Conservation (phyloP, 2,888 invertebrate species). For the Lochmaea capreae region DNA sequence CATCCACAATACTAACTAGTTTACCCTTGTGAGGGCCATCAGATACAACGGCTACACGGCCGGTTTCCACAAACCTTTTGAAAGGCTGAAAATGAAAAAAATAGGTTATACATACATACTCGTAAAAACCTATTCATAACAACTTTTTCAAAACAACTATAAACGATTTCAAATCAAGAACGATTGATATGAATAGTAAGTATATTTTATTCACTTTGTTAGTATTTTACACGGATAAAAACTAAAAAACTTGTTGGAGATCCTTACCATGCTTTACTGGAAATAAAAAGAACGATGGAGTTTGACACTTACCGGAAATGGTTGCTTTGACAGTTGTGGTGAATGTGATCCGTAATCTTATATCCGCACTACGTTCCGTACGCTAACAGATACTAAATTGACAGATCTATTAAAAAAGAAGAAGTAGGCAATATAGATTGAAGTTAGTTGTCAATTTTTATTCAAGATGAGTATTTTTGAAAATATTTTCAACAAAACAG, state of each 20-base stretch:
- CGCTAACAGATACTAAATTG: neutral
- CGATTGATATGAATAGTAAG: neutral
- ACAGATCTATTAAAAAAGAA: neutral
- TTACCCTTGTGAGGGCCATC: constrained; percentile 93
- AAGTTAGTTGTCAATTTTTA: too few species aligned
- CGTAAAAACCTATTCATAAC: neutral
- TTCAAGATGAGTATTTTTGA: neutral
- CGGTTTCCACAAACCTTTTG: constrained; percentile 94
- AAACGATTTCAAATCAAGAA: neutral
- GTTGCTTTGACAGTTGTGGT: constrained; percentile 5
- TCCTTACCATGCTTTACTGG: constrained; percentile 49
- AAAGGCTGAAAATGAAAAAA: constrained; percentile 75
- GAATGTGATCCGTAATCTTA: neutral
- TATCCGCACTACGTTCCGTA: neutral
- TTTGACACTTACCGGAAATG: constrained; percentile 22
- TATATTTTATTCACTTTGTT: neutral
- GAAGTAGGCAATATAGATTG: neutral
- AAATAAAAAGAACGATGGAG: constrained; percentile 32
- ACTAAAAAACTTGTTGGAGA: constrained; percentile 7
- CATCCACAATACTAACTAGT: constrained; percentile 93
- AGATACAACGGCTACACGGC: constrained; percentile 95
- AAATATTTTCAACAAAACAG: neutral
- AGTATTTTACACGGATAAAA: neutral
- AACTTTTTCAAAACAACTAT: neutral
- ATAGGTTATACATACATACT: neutral